phyloP scores from a whole-genome alignment of 2,888 invertebrate genomes.

The Leptopterna dolabrata region DNA sequence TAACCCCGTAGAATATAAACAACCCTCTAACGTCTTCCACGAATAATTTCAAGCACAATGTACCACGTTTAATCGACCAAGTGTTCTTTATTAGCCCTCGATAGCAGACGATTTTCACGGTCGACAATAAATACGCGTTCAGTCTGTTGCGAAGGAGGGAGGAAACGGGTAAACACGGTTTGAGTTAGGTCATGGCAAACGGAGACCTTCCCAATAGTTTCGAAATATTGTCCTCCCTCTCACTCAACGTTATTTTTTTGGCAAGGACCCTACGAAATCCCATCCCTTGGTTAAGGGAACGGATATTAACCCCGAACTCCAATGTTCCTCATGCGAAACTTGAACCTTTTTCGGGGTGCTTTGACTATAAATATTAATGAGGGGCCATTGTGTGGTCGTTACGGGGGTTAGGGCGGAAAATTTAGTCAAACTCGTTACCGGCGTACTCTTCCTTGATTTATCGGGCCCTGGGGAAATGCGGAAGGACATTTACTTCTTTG shows the following conservation, averaged over 20 bases:
- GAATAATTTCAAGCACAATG: neutral
- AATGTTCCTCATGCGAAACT: slow-evolving; percentile 2
- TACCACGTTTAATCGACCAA: neutral
- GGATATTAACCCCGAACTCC: neutral
- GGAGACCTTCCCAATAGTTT: neutral
- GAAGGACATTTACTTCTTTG: neutral
- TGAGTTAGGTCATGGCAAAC: slow-evolving; percentile 2
- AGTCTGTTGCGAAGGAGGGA: neutral
- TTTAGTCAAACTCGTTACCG: slow-evolving; percentile 9
- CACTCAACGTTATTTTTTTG: neutral
- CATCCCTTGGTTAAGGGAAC: neutral
- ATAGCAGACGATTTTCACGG: neutral
- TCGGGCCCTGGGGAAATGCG: neutral
- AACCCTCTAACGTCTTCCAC: neutral
- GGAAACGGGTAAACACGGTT: neutral
- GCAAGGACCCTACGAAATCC: neutral
- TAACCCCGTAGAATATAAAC: neutral
- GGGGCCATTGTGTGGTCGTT: neutral
- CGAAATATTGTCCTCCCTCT: neutral
- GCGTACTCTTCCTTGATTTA: neutral
- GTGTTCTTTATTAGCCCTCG: neutral
- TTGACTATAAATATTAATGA: slow-evolving; percentile 11
- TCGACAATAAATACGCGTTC: neutral
- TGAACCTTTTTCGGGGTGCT: neutral
- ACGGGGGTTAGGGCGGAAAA: neutral